Conservation (phyloP, 2,113 vertebrate species). For the cat (Felis catus) region F.catus_Fca126_mat1.0 CM031413.1:16463501-16464000, state of each 20-base stretch:
- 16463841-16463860: not conserved
- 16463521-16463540: not conserved
- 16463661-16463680: not conserved
- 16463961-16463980: not conserved
- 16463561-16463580: not conserved
- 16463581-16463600: not conserved
- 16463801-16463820: not conserved
- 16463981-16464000: not conserved
- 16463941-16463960: not conserved
- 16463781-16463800: not conserved
- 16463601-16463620: not conserved
- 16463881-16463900: not conserved
- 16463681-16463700: no score
- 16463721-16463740: not conserved
- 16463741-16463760: not conserved
- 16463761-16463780: not conserved
- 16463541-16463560: not conserved
- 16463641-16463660: not conserved
- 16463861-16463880: not conserved
- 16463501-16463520: not conserved
- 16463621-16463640: not conserved
- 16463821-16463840: not conserved
- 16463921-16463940: no score
- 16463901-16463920: not conserved
- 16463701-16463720: not conserved